Evolutionary conservation across 2,113 vertebrate species (phyloP), one percentile per base, ranked within the genome.

Genomic region (Semnopithecus entellus): DNA sequence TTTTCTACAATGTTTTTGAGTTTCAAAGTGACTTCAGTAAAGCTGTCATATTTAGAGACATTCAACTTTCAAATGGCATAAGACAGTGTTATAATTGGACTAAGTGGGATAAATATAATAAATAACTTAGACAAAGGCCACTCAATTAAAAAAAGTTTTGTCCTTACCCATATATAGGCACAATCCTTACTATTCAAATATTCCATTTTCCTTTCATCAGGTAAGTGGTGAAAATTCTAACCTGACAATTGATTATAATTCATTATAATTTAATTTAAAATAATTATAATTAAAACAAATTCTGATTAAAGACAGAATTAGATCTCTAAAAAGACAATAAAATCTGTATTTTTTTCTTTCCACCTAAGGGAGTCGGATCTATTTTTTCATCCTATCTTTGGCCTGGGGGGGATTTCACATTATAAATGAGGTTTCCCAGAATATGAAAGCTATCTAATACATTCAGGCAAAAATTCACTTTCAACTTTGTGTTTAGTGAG

Each of bases 401-500:
- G 6, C 18, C n/a, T 76, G 12, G 18, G 79, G 18, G 27, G 64
- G 5, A 89, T 94, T 93, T 80, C 16, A 35, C n/a, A 89, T 79
- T 94, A 80, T 52, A 70, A 81, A 64, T 86, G 16, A 84, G 17
- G 2, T 25, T 97, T 86, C 30, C 55, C 12, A 75, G 72, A 83
- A 80, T 73, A 92, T 52, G 22, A 90, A 96, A 43, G 16, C 27
- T 90, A 81, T 90, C 84, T 96, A 72, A 90, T 59, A 61, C 13
- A 88, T 38, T 70, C 14, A 95, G 59, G 82, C 50, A 94, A 96
- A 98, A 91, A 55, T 68, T 91, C 23, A 72, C 81, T 85, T 94
- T 92, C n/a, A 80, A 78, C 35, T 96, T 88, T 88, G 38, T 94
- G 55, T 68, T 76, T 87, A 97, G 40, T 55, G 61, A 89, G 66